Percentiles rank a stretch among this genome's conserved stretches.
Evolutionary conservation across 2,113 vertebrate genomes (phyloP).

Genomic region (Seriola aureovittata): DNA sequence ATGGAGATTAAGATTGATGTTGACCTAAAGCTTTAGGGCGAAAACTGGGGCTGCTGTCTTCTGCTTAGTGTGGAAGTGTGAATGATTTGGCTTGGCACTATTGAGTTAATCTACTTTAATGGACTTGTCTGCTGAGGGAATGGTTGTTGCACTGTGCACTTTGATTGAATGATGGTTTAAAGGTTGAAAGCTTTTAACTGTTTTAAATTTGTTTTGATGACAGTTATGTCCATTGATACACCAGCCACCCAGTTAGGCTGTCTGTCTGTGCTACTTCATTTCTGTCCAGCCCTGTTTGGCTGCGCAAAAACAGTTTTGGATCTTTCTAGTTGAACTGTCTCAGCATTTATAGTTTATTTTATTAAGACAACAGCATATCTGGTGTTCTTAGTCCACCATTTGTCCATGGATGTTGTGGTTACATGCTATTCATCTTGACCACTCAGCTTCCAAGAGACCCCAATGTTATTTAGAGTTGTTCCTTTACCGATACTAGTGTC

Average conservation of each 20-base stretch:
- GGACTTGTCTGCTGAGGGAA: background rate
- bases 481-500: no score
- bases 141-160: background rate
- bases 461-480: no score
- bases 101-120: conserved; percentile 18
- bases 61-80: conserved; percentile 19
- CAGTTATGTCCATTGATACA: background rate
- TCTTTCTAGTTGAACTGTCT: no score
- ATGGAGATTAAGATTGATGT: conserved; percentile 51
- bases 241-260: no score
- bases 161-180: background rate
- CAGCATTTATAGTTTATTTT: background rate
- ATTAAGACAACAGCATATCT: background rate
- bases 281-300: no score
- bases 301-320: no score
- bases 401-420: no score
- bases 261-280: no score
- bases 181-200: background rate
- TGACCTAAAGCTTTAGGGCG: conserved; percentile 36
- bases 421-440: no score
- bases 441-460: no score
- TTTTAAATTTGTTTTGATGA: background rate
- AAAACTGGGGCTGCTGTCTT: conserved; percentile 19
- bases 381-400: no score
- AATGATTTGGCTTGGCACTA: conserved; percentile 19